phyloP scores from a whole-genome alignment of 2,888 invertebrate genomes.

The Cerastis rubricosa region DNA sequence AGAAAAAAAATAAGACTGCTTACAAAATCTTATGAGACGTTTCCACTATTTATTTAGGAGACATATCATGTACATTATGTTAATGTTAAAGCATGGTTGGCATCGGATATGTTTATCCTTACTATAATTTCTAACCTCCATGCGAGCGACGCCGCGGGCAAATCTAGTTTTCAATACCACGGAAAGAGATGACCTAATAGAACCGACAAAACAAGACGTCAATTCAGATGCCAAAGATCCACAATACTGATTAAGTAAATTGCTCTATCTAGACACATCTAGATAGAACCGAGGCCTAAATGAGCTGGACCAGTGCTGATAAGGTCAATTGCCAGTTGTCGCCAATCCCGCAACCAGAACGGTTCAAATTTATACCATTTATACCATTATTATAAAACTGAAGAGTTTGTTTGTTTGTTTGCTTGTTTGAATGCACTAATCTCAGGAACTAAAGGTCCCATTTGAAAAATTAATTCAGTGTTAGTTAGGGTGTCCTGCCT shows the following conservation, averaged over 20 bases:
- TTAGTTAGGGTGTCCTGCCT: too few relatives aligned
- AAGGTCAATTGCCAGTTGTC: conserved; percentile 64
- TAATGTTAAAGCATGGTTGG: not conserved
- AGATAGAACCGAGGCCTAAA: conserved; percentile 23
- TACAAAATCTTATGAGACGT: not conserved
- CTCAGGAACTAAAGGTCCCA: too few relatives aligned
- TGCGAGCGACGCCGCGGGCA: not conserved
- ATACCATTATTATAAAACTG: too few relatives aligned
- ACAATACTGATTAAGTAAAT: not conserved
- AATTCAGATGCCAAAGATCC: not conserved
- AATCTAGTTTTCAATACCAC: not conserved
- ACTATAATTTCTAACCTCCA: not conserved
- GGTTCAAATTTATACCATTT: too few relatives aligned
- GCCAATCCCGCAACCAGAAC: conserved; percentile 55
- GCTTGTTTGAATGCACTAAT: too few relatives aligned
- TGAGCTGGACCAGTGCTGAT: conserved; percentile 45
- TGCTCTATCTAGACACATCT: conserved; percentile 4
- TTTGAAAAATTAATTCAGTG: too few relatives aligned
- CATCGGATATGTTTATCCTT: not conserved
- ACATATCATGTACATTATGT: not conserved
- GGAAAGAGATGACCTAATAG: not conserved
- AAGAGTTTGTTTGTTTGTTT: too few relatives aligned
- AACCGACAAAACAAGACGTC: not conserved
- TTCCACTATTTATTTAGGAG: not conserved
- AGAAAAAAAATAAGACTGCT: not conserved